These are phyloP conservation scores for Petrolisthes manimaculis DNA, from an alignment of 2,888 invertebrate genomes.

Conservation along the genomic window DNA sequence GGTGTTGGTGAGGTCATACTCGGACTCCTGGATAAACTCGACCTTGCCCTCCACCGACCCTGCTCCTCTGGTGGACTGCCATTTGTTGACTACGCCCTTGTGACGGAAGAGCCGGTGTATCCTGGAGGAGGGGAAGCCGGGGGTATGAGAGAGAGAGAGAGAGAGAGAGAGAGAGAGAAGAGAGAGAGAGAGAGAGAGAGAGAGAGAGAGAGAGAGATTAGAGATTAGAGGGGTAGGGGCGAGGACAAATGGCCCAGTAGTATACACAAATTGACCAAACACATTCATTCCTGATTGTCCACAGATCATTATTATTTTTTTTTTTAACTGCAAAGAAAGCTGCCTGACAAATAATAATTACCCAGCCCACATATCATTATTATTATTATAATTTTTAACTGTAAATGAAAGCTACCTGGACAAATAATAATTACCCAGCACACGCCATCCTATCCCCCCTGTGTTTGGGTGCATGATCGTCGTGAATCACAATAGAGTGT, in stretches of 20 bases:
- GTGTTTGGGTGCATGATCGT: constrained; percentile 88
- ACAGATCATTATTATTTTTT: too few species aligned
- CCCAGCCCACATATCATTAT: too few species aligned
- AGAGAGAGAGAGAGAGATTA: neutral
- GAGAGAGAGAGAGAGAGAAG: neutral
- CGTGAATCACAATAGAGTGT: constrained; percentile 87
- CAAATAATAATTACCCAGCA: constrained; percentile 73
- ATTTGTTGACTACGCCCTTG: constrained; percentile 87
- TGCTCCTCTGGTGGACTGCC: constrained; percentile 83
- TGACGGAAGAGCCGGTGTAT: constrained; percentile 81
- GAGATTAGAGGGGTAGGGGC: neutral
- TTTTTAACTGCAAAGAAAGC: too few species aligned
- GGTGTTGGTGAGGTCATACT: constrained; percentile 85
- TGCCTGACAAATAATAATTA: too few species aligned
- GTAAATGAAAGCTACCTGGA: too few species aligned
- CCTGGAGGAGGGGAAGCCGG: constrained; percentile 72
- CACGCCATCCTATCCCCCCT: constrained; percentile 91
- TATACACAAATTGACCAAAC: too few species aligned
- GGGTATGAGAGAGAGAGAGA: neutral
- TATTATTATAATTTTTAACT: too few species aligned
- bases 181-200: neutral
- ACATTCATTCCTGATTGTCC: too few species aligned
- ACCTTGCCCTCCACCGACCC: constrained; percentile 79
- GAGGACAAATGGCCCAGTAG: too few species aligned
- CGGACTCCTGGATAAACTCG: constrained; percentile 87